Base-by-base conservation (phyloP, 2,888 invertebrate genomes). In the Cheilosia vernalis region DNA sequence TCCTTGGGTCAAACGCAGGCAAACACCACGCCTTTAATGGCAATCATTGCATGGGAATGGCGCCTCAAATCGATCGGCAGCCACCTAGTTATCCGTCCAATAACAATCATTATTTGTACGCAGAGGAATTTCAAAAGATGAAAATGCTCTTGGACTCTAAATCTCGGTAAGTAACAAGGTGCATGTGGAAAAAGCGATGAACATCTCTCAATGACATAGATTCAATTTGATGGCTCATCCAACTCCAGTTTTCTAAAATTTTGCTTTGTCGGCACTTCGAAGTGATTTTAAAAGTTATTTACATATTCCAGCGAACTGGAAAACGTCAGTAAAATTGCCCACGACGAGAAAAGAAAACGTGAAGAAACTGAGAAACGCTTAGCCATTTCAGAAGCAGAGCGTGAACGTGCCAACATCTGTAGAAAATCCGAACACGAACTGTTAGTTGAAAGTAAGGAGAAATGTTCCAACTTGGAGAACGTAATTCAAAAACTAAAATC, bases 391-490 rank as follows among this genome's bases (percentile, higher is more conserved):
- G 93, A 95, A 87, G 94, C 94, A 24, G 95, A 95, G 88, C 92
- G 93, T 51, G 94, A 95, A 81, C 93, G 94, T 74, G 93, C 94
- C 0, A 93, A 94, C 77, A 90, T 94, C 10, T 94, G 94, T 0
- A 91, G 94, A 80, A 93, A 94, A 88, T 94, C 95, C 88, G 93
- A 94, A n/a, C 95, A 95, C 90, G 94, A 95, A 88, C 92, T 94
- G 87, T 93, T 95, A 86, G 95, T 92, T 4, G 92, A 92, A 15
- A 90, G 90, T 42, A 92, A 92, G 73, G 89, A 90, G 51, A 90
- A 90, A 74, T 90, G 90, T 56, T 91, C 92, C 0, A 90, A 92
- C 79, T 84, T 91, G 24, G 91, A 92, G 24, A 91, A 88, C 53
- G 87, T 79, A 0, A 89, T 91, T 40, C 85, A 85, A 2, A 90